Base-by-base conservation (phyloP, 2,797 vertebrate species). In the Cynodonichthys magdalenae region DNA sequence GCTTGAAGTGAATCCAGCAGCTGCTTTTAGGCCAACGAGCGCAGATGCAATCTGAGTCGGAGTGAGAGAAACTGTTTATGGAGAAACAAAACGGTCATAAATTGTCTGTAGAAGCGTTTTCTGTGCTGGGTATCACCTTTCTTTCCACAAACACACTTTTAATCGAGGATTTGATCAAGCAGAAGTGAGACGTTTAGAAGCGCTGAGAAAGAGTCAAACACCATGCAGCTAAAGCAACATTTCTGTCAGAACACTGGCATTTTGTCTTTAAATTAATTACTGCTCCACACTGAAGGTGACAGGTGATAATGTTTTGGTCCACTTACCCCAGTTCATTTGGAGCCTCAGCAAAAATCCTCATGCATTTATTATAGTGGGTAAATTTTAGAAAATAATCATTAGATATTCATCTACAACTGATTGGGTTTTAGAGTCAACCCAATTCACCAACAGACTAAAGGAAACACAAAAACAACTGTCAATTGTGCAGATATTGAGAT, bases 151-250 rank as follows among this genome's bases (percentile, higher is more conserved):
- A 86, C 84, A 87, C 72, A n/a, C 82, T 80, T 75, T 75, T 68
- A 69, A 75, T 85, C n/a, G 69, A 87, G 80, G 82, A 85, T 86
- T 87, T 86, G 88, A 93, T 89, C 82, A 87, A 89, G 70, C 55
- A 19, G 82, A 72, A 79, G 80, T 66, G 77, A 77, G 79, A 71
- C 77, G 86, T 90, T 82, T 87, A 75, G 79, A 71, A 84, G 77
- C 24, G 74, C 73, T 51, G 75, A 71, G 78, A 88, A 41, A 74
- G 67, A 82, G 79, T 74, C 53, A 64, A 84, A 73, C 81, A 72
- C 74, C 69, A 31, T 47, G 80, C 75, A 75, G 66, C 75, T 79
- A 71, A 76, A 81, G 53, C 87, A 75, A 85, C 86, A 85, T 87
- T 84, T 89, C 86, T 82, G 78, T 78, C 63, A 10, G 48, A 55